Base-by-base conservation (phyloP, 2,113 vertebrate species). In the Halichoeres trimaculatus region DNA sequence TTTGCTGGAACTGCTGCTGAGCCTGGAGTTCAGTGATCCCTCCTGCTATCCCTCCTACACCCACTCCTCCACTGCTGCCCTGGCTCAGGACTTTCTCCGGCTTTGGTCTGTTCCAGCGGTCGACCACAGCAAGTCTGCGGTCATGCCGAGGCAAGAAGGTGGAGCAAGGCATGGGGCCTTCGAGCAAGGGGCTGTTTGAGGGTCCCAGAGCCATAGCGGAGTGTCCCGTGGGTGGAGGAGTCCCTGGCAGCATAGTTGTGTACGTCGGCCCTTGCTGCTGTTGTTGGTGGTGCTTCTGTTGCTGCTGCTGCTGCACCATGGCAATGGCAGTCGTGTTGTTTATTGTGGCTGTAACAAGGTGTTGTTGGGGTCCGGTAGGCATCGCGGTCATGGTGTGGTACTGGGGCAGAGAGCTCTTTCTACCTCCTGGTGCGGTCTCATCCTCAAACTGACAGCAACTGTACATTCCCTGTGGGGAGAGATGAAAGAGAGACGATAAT, bases 361-460 rank as follows among this genome's bases (percentile, higher is more conserved):
- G 91, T n/a, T 93, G 90, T 7, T 93, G 93, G 6, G 89, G 41
- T 12, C 60, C 85, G 14, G 87, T 76, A 10, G 93, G 85, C 89
- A 93, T 90, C 17, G 72, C 58, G 54, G 90, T 88, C 73, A 94
- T 83, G 7, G 90, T 84, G 84, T 94, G 93, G 73, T 93, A 94
- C 53, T 91, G 92, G 20, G 93, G 89, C 81, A 94, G 82, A 50
- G 91, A 88, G 81, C 65, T 30, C 6, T 30, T 30, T 30, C 30
- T 68, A 47, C 88, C 88, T 76, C 88, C 85, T 2, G 85, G 75
- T 20, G 80, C 40, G 0, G 92, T 95, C 84, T 95, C 94, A 65
- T 96, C 95, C 80, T 97, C 96, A 4, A 95, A 95, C 78, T 93
- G 95, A 90, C 96, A 97, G 88, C 96, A 97, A 78, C 96, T 97